Percentiles rank a stretch among this genome's conserved stretches.
phyloP scores from a whole-genome alignment of 2,113 vertebrate species.

The Oryzias celebensis region DNA sequence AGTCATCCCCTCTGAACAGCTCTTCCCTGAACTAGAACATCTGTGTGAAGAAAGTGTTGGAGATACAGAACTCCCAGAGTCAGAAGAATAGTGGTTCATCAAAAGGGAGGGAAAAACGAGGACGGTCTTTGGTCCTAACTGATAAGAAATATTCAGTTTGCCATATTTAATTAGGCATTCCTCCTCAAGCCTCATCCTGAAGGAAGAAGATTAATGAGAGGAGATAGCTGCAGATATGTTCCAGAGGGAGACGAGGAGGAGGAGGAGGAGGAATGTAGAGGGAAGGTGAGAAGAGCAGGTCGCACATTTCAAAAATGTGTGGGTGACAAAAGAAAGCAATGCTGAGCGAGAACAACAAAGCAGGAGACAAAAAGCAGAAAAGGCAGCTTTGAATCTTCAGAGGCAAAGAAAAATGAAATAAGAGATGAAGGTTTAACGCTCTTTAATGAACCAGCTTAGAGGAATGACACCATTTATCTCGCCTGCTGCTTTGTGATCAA shows the following conservation, averaged over 20 bases:
- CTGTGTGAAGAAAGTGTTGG: neutral
- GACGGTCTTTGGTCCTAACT: conserved; percentile 13
- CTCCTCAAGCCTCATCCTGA: conserved; percentile 14
- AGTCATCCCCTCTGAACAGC: too few relatives aligned
- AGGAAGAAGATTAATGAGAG: conserved; percentile 38
- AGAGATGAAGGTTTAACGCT: conserved; percentile 43
- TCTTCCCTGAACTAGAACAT: neutral
- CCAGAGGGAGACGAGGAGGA: conserved; percentile 19
- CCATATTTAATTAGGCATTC: conserved; percentile 39
- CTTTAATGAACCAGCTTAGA: conserved; percentile 52
- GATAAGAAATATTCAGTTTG: conserved; percentile 35
- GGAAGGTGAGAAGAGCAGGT: conserved; percentile 30
- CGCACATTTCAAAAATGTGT: conserved; percentile 32
- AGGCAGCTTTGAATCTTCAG: conserved; percentile 43
- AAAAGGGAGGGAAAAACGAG: neutral
- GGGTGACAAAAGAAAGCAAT: conserved; percentile 40
- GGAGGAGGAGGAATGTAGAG: conserved; percentile 4
- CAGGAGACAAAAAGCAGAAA: conserved; percentile 15
- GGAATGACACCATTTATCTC: conserved; percentile 43
- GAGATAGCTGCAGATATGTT: conserved; percentile 38
- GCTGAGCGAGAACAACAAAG: conserved; percentile 23
- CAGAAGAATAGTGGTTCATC: neutral
- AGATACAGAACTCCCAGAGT: neutral
- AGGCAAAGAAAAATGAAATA: conserved; percentile 44
- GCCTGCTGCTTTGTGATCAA: conserved; percentile 23